phyloP scores from a whole-genome alignment of 1,140 invertebrate species.

The Caenorhabditis remanei region DNA sequence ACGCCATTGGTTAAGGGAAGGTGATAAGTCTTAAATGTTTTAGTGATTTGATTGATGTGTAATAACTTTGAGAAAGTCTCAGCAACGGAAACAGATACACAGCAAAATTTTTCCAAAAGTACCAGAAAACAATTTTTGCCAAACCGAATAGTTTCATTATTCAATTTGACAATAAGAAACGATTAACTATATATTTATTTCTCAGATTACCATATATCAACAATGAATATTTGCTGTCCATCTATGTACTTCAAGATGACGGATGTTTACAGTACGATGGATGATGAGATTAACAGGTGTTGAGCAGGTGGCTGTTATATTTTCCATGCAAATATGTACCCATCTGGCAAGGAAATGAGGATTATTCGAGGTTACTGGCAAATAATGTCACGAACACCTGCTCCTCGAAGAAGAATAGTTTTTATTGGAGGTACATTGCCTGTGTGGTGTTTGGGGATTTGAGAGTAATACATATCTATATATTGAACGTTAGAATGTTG shows the following conservation, averaged over 20 bases:
- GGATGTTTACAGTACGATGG: background rate
- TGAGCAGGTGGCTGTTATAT: constrained; percentile 13
- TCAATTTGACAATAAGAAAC: too few species aligned
- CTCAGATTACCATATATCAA: background rate
- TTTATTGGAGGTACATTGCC: too few species aligned
- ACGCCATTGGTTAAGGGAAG: background rate
- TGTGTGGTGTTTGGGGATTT: too few species aligned
- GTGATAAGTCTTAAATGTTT: too few species aligned
- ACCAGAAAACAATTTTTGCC: too few species aligned
- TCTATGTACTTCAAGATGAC: constrained; percentile 7
- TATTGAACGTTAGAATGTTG: too few species aligned
- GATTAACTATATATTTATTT: background rate
- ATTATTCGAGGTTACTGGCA: background rate
- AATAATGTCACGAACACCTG: constrained; percentile 15
- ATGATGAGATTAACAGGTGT: constrained; percentile 41
- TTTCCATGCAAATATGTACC: constrained; percentile 12
- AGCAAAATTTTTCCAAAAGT: too few species aligned
- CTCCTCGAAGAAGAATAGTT: background rate
- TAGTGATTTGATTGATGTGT: too few species aligned
- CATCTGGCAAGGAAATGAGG: constrained; percentile 3
- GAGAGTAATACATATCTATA: too few species aligned
- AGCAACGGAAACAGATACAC: too few species aligned
- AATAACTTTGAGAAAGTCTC: too few species aligned
- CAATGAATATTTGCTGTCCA: constrained; percentile 1
- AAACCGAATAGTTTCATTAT: too few species aligned